Evolutionary conservation across 2,888 invertebrate genomes (phyloP).

Genomic region (Trichopria drosophilae): DNA sequence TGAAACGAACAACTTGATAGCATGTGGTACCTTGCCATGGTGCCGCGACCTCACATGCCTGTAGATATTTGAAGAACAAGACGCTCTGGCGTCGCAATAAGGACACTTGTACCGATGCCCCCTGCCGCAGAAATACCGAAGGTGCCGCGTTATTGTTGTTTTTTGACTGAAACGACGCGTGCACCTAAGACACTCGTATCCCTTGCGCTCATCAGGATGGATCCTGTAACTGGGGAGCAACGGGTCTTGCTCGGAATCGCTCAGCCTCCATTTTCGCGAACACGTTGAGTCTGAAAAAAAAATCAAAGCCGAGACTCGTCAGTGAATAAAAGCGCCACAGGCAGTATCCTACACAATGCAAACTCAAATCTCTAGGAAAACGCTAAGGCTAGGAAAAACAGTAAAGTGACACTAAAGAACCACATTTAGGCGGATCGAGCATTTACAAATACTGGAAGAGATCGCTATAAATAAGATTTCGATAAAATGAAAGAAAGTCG

Average conservation of each 20-base stretch:
- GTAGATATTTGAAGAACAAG: slow-evolving; percentile 50
- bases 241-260: slow-evolving; percentile 12
- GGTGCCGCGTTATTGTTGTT: slow-evolving; percentile 50
- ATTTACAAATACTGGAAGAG: background rate
- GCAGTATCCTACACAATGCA: slow-evolving; percentile 19
- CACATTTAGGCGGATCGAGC: slow-evolving; percentile 2
- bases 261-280: slow-evolving; percentile 19
- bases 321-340: slow-evolving; percentile 16
- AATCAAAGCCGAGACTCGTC: slow-evolving; percentile 30
- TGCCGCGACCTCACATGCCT: slow-evolving; percentile 49
- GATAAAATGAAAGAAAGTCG: too few species aligned
- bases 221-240: slow-evolving; percentile 34
- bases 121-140: slow-evolving; percentile 53
- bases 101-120: slow-evolving; percentile 52
- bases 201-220: slow-evolving; percentile 42
- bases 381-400: background rate
- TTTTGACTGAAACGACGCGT: slow-evolving; percentile 49
- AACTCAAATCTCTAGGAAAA: background rate
- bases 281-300: slow-evolving; percentile 37
- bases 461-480: too few species aligned
- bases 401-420: background rate
- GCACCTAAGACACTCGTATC: slow-evolving; percentile 50
- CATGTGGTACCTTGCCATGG: slow-evolving; percentile 40
- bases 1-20: slow-evolving; percentile 43
- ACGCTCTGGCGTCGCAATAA: slow-evolving; percentile 47